Base-by-base conservation (phyloP, 2,113 vertebrate species). In the Tyto alba region DNA sequence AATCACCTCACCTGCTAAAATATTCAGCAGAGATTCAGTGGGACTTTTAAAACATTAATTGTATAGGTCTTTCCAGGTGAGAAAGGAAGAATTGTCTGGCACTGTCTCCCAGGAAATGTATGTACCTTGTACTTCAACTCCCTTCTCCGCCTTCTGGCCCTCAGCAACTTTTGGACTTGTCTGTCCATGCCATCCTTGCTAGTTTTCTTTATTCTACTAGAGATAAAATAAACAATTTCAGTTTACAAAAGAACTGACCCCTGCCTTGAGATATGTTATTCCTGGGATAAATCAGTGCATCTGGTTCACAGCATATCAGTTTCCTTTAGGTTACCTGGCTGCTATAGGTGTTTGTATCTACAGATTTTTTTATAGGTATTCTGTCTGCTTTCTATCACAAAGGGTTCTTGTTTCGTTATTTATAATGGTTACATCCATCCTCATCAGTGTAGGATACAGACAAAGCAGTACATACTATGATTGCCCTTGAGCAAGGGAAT, bases 11-110 rank as follows among this genome's bases (percentile, higher is more conserved):
- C 11, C 29, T 67, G 30, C 71, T 97, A 68, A 93, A 97, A 90
- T 90, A 97, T 96, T 95, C 66, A 94, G 56, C 13, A 36, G 30
- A 21, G 19, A 90, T 94, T 87, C 85, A 90, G 36, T 74, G 85
- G 83, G 62, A 89, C 67, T 82, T 93, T 83, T 85, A 72, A 97
- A 97, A 94, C 40, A 92, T 96, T 95, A 34, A 96, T 92, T 74
- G 45, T 36, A 68, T 60, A 91, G 68, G 85, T 85, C 92, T 91
- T 81, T 92, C 47, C 53, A 73, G 89, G 82, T 82, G 50, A 97
- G 63, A 82, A 64, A 45, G 72, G 78, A 3, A 66, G 38, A 78
- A 41, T n/a, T 1, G 3, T 40, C 78, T 82, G 55, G 34, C 68
- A 53, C 27, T 45, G 23, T 52, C 11, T 93, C 74, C 36, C 50